Conservation (phyloP, 2,797 vertebrate species). For the Lithobates sylvaticus region DNA sequence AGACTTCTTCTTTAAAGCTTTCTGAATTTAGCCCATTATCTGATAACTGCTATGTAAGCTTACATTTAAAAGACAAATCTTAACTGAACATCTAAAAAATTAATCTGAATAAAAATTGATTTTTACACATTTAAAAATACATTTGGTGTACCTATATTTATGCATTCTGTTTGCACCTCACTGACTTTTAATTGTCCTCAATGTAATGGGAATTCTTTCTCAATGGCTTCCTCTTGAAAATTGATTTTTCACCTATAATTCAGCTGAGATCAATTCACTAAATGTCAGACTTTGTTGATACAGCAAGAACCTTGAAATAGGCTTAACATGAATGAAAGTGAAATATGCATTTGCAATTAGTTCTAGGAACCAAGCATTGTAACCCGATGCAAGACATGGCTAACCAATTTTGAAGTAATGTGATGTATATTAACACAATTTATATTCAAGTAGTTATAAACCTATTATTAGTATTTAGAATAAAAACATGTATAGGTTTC, state of each 20-base stretch:
- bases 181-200: constrained; percentile 10
- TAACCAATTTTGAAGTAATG: too few species aligned
- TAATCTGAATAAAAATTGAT: not conserved
- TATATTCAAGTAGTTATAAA: too few species aligned
- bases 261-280: constrained; percentile 2
- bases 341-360: not conserved
- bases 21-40: too few species aligned
- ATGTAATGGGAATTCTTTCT: not conserved
- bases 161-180: not conserved
- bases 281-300: not conserved
- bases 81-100: not conserved
- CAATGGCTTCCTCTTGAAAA: constrained; percentile 2
- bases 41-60: too few species aligned
- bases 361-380: not conserved
- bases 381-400: not conserved
- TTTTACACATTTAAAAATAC: not conserved
- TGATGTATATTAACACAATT: too few species aligned
- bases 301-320: not conserved
- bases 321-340: not conserved
- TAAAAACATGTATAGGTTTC: too few species aligned
- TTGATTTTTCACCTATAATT: constrained; percentile 6
- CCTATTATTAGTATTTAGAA: too few species aligned
- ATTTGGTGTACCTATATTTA: not conserved
- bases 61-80: too few species aligned
- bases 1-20: too few species aligned